Evolutionary conservation across 2,113 vertebrate species (phyloP), one percentile per base, ranked within the genome.

Genomic region (Nyctibius bracteatus): DNA sequence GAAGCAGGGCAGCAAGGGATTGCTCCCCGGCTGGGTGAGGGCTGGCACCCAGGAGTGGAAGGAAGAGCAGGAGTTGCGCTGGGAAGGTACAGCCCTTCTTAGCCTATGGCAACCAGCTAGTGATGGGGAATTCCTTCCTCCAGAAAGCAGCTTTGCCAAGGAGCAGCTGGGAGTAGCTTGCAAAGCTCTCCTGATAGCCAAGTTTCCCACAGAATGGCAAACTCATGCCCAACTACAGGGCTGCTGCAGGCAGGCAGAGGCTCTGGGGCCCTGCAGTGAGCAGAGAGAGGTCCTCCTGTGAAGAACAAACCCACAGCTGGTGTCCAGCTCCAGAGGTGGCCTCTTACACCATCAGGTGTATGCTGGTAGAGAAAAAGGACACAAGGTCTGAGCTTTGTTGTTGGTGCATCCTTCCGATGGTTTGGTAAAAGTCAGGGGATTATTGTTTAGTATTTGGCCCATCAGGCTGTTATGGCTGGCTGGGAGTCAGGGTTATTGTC

Each of bases 141-240:
- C 75, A 83, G 57, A 75, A 85, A 75, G 57, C 65, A 75, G 65
- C 61, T 87, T 84, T 94, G 71, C 59, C 75, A 81, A 30, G 65
- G 37, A 54, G 41, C 46, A 84, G 13, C 57, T 89, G 73, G 52
- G 28, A 85, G 20, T 54, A 66, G 55, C 65, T 74, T 83, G 82
- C 35, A 89, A 90, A 95, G 25, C 41, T 89, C 43, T 82, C 13
- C 30, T 61, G 37, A 21, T 49, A 75, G 44, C 37, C 31, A 84
- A 14, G 49, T 87, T 90, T 92, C 47, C 58, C 20, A 65, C 39
- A 66, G 59, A 35, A 24, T 54, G 72, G 65, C 75, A 92, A 84
- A 52, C 0, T 3, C 0, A 0, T 88, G 66, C 67, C 66, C 1
- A 0, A 57, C 30, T 0, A 1, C 68, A 55, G 46, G 35, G 59